Conservation (phyloP, 1,140 invertebrate genomes). For the Halesus radiatus region DNA sequence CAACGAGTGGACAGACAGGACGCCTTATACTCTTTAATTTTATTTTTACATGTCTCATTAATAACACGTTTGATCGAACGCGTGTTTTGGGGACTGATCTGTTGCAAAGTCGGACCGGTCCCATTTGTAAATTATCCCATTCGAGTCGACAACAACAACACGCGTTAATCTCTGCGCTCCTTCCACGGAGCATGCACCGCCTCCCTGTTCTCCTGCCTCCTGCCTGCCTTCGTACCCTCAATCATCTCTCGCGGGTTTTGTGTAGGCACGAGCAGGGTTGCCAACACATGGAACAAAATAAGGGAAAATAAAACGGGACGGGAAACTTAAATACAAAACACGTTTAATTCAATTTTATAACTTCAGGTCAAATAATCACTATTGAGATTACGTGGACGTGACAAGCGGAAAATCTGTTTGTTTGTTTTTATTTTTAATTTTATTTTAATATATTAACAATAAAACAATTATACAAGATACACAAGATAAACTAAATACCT, state of each 20-base stretch:
- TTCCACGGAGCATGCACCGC: not conserved
- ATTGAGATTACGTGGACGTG: no score
- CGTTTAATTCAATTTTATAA: no score
- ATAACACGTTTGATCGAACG: slow-evolving; percentile 12
- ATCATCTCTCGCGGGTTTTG: slow-evolving; percentile 33
- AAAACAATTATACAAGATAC: no score
- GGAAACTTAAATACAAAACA: no score
- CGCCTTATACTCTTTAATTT: not conserved
- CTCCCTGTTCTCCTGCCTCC: not conserved
- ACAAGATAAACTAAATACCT: no score
- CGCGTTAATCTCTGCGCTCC: slow-evolving; percentile 35
- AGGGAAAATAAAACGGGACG: no score
- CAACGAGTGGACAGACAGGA: not conserved
- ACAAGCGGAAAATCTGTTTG: no score
- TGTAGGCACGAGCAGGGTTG: slow-evolving; percentile 14
- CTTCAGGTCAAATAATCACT: no score
- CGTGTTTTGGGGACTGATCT: slow-evolving; percentile 8
- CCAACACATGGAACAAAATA: not conserved
- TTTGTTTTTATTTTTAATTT: no score
- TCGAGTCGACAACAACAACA: slow-evolving; percentile 52
- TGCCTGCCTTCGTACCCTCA: slow-evolving; percentile 26
- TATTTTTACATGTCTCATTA: slow-evolving; percentile 10
- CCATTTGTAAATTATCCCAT: slow-evolving; percentile 42
- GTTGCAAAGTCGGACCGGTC: slow-evolving; percentile 29
- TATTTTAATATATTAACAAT: no score